phyloP scores from a whole-genome alignment of 2,113 vertebrate species.

The Acrocephalus kingi region DNA sequence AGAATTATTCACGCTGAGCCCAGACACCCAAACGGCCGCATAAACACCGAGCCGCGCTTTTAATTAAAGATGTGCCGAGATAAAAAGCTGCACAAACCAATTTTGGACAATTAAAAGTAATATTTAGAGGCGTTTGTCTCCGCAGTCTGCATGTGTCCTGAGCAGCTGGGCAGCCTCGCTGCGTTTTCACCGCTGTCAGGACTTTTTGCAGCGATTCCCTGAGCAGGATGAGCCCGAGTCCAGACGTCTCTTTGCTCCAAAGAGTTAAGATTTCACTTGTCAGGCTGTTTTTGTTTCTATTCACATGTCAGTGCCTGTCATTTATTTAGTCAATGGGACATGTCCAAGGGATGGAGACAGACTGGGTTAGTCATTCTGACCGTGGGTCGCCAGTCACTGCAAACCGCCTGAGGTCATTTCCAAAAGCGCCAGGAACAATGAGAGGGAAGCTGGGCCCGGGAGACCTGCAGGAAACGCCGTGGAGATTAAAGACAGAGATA shows the following conservation, averaged over 20 bases:
- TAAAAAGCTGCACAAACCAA: conserved; percentile 50
- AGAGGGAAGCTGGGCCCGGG: conserved; percentile 53
- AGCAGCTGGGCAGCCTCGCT: not conserved
- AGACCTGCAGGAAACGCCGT: conserved; percentile 67
- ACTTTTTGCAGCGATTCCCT: not conserved
- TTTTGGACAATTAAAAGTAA: conserved; percentile 33
- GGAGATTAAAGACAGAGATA: conserved; percentile 72
- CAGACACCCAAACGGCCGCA: not conserved
- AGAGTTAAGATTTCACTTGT: conserved; percentile 50
- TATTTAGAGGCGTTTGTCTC: not conserved
- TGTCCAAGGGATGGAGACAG: conserved; percentile 71
- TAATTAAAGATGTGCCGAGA: conserved; percentile 45
- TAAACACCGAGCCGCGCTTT: not conserved
- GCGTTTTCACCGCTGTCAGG: fast-evolving
- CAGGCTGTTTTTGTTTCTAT: conserved; percentile 63
- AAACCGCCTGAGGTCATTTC: conserved; percentile 70
- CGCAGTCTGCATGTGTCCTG: not conserved
- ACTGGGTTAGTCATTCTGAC: conserved; percentile 70
- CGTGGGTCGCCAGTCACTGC: conserved; percentile 63
- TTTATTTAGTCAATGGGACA: conserved; percentile 66
- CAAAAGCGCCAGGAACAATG: conserved; percentile 65
- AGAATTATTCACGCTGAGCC: not conserved
- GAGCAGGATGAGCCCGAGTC: not conserved
- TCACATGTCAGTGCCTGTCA: conserved; percentile 61
- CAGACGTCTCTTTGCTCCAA: not conserved